Evolutionary conservation across 1,140 invertebrate species (phyloP).

Genomic region (Aphelenchoides besseyi): DNA sequence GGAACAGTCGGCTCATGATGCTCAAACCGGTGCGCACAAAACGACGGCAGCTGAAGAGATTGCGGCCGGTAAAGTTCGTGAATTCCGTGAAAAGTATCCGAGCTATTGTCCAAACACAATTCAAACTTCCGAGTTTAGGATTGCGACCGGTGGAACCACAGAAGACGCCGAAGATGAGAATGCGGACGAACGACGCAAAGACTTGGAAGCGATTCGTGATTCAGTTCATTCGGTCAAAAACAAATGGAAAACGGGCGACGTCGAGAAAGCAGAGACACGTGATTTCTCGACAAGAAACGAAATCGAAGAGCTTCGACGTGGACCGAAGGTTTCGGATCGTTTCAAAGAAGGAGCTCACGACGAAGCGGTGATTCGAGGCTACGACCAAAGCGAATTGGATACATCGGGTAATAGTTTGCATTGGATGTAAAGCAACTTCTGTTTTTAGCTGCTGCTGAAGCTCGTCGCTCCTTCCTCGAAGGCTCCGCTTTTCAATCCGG

Average conservation of each 20-base stretch:
- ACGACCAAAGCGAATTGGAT: conserved; percentile 44
- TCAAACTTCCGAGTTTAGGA: conserved; percentile 37
- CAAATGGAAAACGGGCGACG: conserved; percentile 62
- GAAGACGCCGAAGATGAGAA: conserved; percentile 40
- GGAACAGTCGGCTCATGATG: conserved; percentile 53
- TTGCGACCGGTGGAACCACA: conserved; percentile 35
- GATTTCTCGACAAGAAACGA: conserved; percentile 52
- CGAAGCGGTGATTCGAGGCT: conserved; percentile 32
- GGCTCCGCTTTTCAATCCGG: conserved; percentile 46
- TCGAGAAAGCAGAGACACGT: conserved; percentile 53
- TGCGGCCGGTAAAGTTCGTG: conserved; percentile 45
- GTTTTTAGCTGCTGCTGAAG: conserved; percentile 50
- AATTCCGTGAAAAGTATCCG: conserved; percentile 40
- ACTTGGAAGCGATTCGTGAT: conserved; percentile 47
- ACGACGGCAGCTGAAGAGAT: conserved; percentile 34
- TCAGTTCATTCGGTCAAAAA: conserved; percentile 58
- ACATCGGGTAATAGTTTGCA: conserved; percentile 31
- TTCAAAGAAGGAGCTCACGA: conserved; percentile 36
- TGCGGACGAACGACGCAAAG: conserved; percentile 36
- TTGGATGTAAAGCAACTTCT: not conserved
- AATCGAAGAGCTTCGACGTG: conserved; percentile 52
- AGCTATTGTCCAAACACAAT: conserved; percentile 2
- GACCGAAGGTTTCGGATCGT: conserved; percentile 35
- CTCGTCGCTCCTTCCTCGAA: conserved; percentile 55
- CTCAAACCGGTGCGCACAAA: conserved; percentile 31